Evolutionary conservation across 2,797 vertebrate species (phyloP).

Genomic region (Oophaga sylvatica): DNA sequence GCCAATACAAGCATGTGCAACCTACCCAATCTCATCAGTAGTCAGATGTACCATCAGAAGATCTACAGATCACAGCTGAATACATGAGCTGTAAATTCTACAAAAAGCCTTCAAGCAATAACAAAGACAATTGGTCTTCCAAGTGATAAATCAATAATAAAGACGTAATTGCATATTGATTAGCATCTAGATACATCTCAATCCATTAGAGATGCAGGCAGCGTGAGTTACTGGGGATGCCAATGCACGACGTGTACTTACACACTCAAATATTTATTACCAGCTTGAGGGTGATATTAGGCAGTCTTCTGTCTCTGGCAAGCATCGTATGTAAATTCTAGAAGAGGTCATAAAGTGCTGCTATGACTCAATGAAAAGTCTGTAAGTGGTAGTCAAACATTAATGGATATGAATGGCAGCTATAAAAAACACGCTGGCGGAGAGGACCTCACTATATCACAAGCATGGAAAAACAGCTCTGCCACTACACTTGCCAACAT

Average conservation of each 20-base stretch:
- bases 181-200: conserved; percentile 12
- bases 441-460: conserved; percentile 16
- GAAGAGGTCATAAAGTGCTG: conserved; percentile 44
- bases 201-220: conserved; percentile 22
- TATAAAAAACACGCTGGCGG: conserved; percentile 34
- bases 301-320: conserved; percentile 24
- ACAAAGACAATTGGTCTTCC: conserved; percentile 14
- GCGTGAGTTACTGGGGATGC: neutral
- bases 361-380: conserved; percentile 43
- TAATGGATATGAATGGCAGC: conserved; percentile 52
- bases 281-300: conserved; percentile 37
- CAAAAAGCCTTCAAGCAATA: conserved; percentile 2
- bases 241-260: conserved; percentile 1
- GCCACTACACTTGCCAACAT: conserved; percentile 8
- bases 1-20: neutral
- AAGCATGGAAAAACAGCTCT: conserved; percentile 23
- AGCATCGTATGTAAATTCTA: conserved; percentile 18
- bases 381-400: conserved; percentile 39
- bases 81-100: neutral
- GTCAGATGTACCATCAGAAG: neutral
- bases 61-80: neutral
- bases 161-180: conserved; percentile 42
- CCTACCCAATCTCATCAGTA: neutral
- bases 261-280: conserved; percentile 45
- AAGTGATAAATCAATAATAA: conserved; percentile 37